phyloP scores from a whole-genome alignment of 1,140 invertebrate species.

The Penaeus japonicus region DNA sequence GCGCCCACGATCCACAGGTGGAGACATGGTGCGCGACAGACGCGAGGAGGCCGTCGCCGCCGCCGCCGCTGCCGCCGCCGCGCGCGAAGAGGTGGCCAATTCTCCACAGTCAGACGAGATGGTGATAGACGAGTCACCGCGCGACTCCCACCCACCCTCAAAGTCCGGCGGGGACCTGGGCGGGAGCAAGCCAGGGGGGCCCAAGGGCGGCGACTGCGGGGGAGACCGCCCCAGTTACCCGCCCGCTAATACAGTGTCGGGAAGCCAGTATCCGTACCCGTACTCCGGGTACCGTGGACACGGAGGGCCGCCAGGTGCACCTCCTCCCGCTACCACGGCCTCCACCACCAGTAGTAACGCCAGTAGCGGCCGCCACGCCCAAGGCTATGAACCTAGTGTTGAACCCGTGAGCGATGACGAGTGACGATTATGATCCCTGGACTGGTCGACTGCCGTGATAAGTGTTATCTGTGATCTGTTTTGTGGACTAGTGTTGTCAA shows the following conservation, averaged over 20 bases:
- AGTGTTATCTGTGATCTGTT: slow-evolving; percentile 58
- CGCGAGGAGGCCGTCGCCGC: slow-evolving; percentile 29
- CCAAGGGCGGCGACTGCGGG: slow-evolving; percentile 42
- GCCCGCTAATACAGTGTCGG: neutral
- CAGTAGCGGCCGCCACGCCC: slow-evolving; percentile 34
- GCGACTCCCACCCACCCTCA: slow-evolving; percentile 53
- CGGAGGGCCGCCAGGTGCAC: slow-evolving; percentile 20
- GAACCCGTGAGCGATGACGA: slow-evolving; percentile 59
- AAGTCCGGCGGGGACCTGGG: slow-evolving; percentile 50
- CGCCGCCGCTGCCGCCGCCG: neutral
- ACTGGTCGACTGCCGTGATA: slow-evolving; percentile 54
- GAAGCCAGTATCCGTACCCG: slow-evolving; percentile 41
- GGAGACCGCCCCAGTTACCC: slow-evolving; percentile 26
- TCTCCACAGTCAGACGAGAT: slow-evolving; percentile 69
- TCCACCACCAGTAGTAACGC: slow-evolving; percentile 27
- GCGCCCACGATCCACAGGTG: slow-evolving; percentile 45
- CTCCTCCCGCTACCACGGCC: slow-evolving; percentile 27
- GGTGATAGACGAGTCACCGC: slow-evolving; percentile 69
- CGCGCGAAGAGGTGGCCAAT: slow-evolving; percentile 61
- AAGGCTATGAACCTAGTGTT: slow-evolving; percentile 59
- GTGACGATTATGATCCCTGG: slow-evolving; percentile 33
- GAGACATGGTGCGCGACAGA: slow-evolving; percentile 36
- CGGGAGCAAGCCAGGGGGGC: slow-evolving; percentile 24
- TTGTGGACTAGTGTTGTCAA: slow-evolving; percentile 54
- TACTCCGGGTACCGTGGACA: slow-evolving; percentile 37